Evolutionary conservation across 2,797 vertebrate species (phyloP).

Genomic region (Coendou prehensilis): DNA sequence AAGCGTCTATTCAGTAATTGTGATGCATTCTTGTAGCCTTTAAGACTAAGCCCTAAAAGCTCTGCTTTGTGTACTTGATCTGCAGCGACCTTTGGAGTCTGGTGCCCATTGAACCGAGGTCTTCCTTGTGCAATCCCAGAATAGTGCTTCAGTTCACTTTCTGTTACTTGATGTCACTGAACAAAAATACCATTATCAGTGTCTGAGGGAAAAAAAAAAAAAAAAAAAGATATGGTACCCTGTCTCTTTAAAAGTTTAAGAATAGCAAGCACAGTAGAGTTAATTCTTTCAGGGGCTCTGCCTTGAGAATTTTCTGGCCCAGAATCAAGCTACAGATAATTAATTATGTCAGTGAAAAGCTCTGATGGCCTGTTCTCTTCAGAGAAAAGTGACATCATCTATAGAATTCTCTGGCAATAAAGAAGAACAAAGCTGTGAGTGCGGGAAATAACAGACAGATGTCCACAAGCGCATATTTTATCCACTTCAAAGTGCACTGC

Average conservation of each 20-base stretch:
- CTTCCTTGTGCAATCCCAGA: conserved; percentile 79
- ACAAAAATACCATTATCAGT: conserved; percentile 84
- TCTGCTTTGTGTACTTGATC: conserved; percentile 76
- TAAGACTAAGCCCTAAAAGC: conserved; percentile 79
- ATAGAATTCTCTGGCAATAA: conserved; percentile 89
- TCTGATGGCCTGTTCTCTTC: conserved; percentile 90
- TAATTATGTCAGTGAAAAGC: conserved; percentile 92
- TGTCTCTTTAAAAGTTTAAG: conserved; percentile 84
- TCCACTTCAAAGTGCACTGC: conserved; percentile 86
- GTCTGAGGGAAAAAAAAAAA: neutral
- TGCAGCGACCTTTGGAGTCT: conserved; percentile 77
- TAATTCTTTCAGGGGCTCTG: conserved; percentile 86
- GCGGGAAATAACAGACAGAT: conserved; percentile 91
- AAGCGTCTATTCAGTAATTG: conserved; percentile 73
- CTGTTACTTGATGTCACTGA: conserved; percentile 67
- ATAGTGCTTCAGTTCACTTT: conserved; percentile 78
- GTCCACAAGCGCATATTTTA: conserved; percentile 89
- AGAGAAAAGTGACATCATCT: conserved; percentile 91
- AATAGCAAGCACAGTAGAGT: conserved; percentile 86
- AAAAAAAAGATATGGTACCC: conserved; percentile 53
- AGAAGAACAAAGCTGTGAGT: conserved; percentile 90
- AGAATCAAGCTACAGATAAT: conserved; percentile 91
- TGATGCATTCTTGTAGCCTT: conserved; percentile 76
- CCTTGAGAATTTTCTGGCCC: conserved; percentile 89
- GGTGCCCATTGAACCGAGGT: conserved; percentile 80